Evolutionary conservation across 2,113 vertebrate species (phyloP).

Genomic region (Sitta europaea): DNA sequence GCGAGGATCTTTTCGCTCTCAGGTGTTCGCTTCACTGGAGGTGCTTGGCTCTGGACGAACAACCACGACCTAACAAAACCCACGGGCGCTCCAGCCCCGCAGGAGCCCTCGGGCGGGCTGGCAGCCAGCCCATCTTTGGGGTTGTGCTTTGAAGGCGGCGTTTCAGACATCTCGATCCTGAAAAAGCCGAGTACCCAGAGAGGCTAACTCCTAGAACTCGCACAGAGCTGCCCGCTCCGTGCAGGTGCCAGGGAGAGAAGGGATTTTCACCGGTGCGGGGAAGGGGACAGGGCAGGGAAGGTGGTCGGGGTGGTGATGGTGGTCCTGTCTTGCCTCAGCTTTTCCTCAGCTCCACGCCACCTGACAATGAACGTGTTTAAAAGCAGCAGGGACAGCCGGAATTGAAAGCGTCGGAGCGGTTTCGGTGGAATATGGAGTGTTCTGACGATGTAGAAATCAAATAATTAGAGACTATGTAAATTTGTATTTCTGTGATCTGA

Average conservation of each 20-base stretch:
- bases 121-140: accelerated
- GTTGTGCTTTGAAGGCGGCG: neutral
- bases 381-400: neutral
- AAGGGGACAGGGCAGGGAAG: too few species aligned
- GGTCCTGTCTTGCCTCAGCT: neutral
- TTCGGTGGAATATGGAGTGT: neutral
- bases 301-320: neutral
- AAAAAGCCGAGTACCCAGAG: neutral
- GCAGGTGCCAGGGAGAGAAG: neutral
- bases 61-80: neutral
- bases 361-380: neutral
- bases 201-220: neutral
- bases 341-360: neutral
- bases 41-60: neutral
- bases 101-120: neutral
- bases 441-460: neutral
- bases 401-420: neutral
- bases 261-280: too few species aligned
- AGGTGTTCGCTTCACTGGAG: neutral
- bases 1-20: neutral
- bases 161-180: neutral
- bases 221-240: too few species aligned
- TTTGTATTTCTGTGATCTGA: neutral
- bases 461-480: neutral
- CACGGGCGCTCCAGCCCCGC: neutral